phyloP scores from a whole-genome alignment of 2,113 vertebrate species.

The Helogale parvula region DNA sequence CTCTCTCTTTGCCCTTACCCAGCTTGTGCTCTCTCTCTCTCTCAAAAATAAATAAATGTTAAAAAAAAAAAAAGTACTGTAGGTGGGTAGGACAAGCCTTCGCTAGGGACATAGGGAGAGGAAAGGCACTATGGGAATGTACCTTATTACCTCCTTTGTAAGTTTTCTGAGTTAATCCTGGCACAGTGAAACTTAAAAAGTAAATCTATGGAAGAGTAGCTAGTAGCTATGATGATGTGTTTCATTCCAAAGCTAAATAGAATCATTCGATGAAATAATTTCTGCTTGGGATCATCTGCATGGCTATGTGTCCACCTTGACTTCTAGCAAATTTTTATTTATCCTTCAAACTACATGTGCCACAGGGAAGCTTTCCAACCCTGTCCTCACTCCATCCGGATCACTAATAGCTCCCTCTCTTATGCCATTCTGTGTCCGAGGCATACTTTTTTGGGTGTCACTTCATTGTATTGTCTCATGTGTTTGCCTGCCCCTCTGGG shows the following conservation, averaged over 20 bases:
- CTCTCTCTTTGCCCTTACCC: too few relatives aligned
- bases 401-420: background rate
- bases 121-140: background rate
- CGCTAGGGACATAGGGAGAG: background rate
- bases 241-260: conserved; percentile 36
- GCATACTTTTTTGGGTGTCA: background rate
- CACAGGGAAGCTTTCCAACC: background rate
- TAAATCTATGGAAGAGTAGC: conserved; percentile 1
- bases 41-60: too few relatives aligned
- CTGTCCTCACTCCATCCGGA: background rate
- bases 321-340: conserved; percentile 26
- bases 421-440: background rate
- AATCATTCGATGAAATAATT: conserved; percentile 2
- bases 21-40: too few relatives aligned
- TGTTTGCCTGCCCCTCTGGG: background rate
- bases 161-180: conserved; percentile 24
- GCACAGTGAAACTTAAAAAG: background rate
- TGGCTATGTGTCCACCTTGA: background rate
- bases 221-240: background rate
- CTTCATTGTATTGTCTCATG: background rate
- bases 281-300: background rate
- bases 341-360: background rate
- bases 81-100: background rate
- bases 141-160: background rate
- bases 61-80: too few relatives aligned